These are phyloP conservation scores for Tetanocera ferruginea DNA, from an alignment of 2,888 invertebrate genomes.

Conservation along the genomic window DNA sequence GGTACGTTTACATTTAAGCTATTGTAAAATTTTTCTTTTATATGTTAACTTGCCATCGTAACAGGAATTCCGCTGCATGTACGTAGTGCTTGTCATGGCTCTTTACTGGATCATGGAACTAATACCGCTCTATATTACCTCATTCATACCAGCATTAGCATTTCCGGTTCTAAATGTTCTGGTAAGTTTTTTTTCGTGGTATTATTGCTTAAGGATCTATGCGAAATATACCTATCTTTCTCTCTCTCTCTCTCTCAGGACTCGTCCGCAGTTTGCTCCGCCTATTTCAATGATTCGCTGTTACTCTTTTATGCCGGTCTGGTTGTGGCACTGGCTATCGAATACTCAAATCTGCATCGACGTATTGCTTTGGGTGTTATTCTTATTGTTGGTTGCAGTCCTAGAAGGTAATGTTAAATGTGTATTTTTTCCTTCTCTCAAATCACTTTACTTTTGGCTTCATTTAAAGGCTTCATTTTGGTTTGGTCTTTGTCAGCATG, in stretches of 20 bases:
- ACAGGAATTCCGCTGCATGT: slow-evolving; percentile 79
- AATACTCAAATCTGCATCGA: slow-evolving; percentile 88
- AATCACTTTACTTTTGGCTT: too few relatives aligned
- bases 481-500: slow-evolving; percentile 86
- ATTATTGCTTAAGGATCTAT: too few relatives aligned
- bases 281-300: slow-evolving; percentile 83
- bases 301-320: slow-evolving; percentile 89
- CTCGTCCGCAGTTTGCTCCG: slow-evolving; percentile 73
- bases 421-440: too few relatives aligned
- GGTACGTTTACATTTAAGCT: slow-evolving; percentile 22
- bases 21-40: background rate
- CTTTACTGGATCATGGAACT: slow-evolving; percentile 86
- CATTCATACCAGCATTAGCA: slow-evolving; percentile 82
- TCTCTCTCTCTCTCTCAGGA: slow-evolving; percentile 14
- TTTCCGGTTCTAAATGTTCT: slow-evolving; percentile 85
- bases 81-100: slow-evolving; percentile 84
- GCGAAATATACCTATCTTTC: too few relatives aligned
- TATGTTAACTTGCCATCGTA: background rate
- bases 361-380: slow-evolving; percentile 86
- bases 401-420: slow-evolving; percentile 68
- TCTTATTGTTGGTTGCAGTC: slow-evolving; percentile 78
- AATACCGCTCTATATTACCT: slow-evolving; percentile 83
- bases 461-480: slow-evolving; percentile 72
- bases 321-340: slow-evolving; percentile 88
- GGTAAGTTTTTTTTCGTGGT: slow-evolving; percentile 55